A percentile compares a stretch with the other conserved stretches of the same genome.
phyloP scores from a whole-genome alignment of 2,888 invertebrate species.

The Noctua pronuba region DNA sequence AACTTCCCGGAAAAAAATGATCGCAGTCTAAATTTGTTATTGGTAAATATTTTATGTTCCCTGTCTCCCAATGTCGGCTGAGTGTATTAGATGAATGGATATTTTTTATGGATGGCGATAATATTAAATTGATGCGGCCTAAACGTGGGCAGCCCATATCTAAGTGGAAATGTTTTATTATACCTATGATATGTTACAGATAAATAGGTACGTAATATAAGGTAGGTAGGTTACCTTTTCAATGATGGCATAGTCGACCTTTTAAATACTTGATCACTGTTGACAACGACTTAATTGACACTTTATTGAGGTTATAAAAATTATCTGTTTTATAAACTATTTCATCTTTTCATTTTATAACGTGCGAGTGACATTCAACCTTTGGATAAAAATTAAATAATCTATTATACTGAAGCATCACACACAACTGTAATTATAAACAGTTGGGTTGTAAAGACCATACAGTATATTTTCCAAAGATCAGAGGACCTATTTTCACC shows the following conservation, averaged over 20 bases:
- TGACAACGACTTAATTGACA: background rate
- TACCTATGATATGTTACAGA: background rate
- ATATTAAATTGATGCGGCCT: slow-evolving; percentile 46
- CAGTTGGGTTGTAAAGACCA: background rate
- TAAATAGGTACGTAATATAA: background rate
- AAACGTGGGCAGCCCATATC: background rate
- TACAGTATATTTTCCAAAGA: background rate
- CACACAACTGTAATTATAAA: background rate
- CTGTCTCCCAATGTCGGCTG: slow-evolving; percentile 17
- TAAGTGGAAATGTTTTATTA: slow-evolving; percentile 10
- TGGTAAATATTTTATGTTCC: slow-evolving; percentile 58
- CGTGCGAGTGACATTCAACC: background rate
- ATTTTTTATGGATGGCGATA: slow-evolving; percentile 43
- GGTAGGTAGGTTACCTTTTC: background rate
- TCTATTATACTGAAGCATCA: background rate
- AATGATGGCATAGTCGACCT: background rate
- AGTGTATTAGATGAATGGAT: slow-evolving; percentile 43
- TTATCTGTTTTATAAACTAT: background rate
- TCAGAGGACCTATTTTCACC: background rate
- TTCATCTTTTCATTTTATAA: background rate
- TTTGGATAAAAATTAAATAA: background rate
- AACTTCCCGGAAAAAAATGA: slow-evolving; percentile 39
- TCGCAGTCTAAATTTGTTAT: slow-evolving; percentile 51
- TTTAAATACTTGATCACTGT: background rate
- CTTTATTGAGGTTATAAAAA: background rate